phyloP scores from a whole-genome alignment of 2,113 vertebrate genomes.

The Probosciger aterrimus region DNA sequence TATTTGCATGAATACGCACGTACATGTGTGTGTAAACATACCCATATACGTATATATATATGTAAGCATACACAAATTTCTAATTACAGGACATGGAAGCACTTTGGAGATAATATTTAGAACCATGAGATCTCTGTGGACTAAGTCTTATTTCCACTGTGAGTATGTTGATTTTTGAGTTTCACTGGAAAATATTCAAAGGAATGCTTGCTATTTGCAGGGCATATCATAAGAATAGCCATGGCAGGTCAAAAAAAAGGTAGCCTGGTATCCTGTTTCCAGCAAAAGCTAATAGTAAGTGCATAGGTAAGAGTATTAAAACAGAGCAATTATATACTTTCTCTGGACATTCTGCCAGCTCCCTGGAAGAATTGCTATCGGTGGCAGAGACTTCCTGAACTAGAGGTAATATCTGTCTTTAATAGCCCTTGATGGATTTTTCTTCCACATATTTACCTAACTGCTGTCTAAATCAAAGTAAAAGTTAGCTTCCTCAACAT shows the following conservation, averaged over 20 bases:
- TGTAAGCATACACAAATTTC: not conserved
- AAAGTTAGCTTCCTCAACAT: not conserved
- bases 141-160: not conserved
- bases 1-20: not conserved
- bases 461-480: not conserved
- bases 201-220: not conserved
- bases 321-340: not conserved
- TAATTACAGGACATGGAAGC: not conserved
- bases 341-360: not conserved
- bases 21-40: not conserved
- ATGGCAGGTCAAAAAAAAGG: not conserved
- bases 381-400: not conserved
- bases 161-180: not conserved
- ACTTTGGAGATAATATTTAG: not conserved
- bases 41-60: not conserved
- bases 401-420: not conserved
- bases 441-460: not conserved
- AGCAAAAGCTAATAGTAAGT: not conserved
- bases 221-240: not conserved
- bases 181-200: not conserved
- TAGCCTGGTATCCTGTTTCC: not conserved
- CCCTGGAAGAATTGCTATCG: not conserved
- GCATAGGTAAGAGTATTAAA: not conserved
- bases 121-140: not conserved
- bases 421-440: not conserved